Conservation (phyloP, 2,797 vertebrate species). For the Coranthus polyacanthus region DNA sequence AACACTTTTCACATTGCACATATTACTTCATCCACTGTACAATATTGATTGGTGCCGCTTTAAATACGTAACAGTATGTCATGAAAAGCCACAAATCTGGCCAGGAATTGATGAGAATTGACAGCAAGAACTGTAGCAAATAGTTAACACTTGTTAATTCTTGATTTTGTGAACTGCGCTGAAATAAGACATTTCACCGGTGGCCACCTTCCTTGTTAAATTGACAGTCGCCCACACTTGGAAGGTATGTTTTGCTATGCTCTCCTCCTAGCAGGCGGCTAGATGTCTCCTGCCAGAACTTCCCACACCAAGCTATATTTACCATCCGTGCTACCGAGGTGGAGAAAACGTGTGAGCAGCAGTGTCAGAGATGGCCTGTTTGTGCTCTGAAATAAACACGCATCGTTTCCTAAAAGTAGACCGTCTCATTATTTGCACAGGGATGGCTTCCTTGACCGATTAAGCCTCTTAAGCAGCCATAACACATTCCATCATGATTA, state of each 20-base stretch:
- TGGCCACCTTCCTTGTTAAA: conserved; percentile 63
- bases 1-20: not conserved
- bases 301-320: conserved; percentile 83
- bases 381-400: conserved; percentile 60
- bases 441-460: conserved; percentile 22
- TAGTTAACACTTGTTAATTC: conserved; percentile 10
- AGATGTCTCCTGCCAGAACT: conserved; percentile 77
- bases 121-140: conserved; percentile 1
- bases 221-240: conserved; percentile 77
- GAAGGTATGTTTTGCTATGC: conserved; percentile 69
- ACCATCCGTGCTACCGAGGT: conserved; percentile 66
- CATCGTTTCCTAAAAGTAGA: conserved; percentile 52
- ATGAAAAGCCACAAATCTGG: not conserved
- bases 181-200: conserved; percentile 46
- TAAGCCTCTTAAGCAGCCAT: conserved; percentile 21
- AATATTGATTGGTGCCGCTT: conserved; percentile 20
- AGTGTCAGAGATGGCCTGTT: conserved; percentile 65
- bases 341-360: conserved; percentile 68
- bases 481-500: conserved; percentile 24
- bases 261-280: conserved; percentile 68
- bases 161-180: conserved; percentile 26
- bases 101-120: no score
- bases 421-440: conserved; percentile 51
- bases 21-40: not conserved
- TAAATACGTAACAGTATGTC: not conserved